Evolutionary conservation across 2,113 vertebrate species (phyloP), one percentile per base, ranked within the genome.

Genomic region (Carassius gibelio): DNA sequence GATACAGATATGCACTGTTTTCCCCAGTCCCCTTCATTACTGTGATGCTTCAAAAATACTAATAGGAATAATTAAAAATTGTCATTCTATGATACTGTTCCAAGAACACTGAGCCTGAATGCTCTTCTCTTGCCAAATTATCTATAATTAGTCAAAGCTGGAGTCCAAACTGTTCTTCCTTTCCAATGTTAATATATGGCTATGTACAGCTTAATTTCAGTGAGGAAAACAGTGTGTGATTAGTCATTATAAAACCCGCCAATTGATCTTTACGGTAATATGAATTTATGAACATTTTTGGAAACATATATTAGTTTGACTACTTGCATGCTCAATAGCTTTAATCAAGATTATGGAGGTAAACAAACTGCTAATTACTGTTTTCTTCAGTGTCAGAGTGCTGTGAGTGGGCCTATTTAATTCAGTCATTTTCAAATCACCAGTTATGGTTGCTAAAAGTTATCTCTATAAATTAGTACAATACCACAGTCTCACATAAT

Each of bases 141-240:
- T 79, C 50, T 85, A 71, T 71, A 71, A 85, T 71, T 79, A 79
- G 75, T 19, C 64, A 61, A 71, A 85, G 50, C 50, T 85, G 48
- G 34, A 71, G 38, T 79, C 75, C 84, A 55, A 79, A 71, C 21
- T 17, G 5, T 45, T 71, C 64, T 66, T 64, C 21, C 48, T 7
- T 85, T 57, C 62, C 75, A 42, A 8, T 30, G 55, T 79, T 57
- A 79, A 79, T 57, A 85, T 57, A 78, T 79, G 48, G 52, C 34
- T 79, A 23, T 42, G 8, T 55, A 8, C 30, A 26, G 75, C 36
- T 55, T 78, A 57, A 85, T 61, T 79, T 79, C 9, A 48, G 64
- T 71, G 17, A 57, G 36, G 50, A 79, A 34, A 79, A 45, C 50
- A 79, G 9, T 45, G 23, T 34, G 13, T 76, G 42, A 52, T 23